Base-by-base conservation (phyloP, 2,888 invertebrate species). In the Cantharis nigra region DNA sequence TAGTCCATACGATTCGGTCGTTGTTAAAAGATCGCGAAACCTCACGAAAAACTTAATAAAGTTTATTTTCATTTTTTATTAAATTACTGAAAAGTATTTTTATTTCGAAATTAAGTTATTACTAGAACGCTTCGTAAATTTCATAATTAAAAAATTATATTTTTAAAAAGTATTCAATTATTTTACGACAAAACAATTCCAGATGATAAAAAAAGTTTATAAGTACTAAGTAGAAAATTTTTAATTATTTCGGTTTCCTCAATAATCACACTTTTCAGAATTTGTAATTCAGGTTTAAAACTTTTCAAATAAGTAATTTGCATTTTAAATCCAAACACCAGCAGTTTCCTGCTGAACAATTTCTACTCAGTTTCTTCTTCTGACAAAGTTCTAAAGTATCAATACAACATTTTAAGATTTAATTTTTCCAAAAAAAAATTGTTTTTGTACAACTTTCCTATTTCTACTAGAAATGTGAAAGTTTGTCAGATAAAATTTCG, bases 21-120 rank as follows among this genome's bases (percentile, higher is more conserved):
- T 28, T 75, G 69, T 69, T 69, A 33, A 78, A 81, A 71, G 78
- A 77, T 80, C 79, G 79, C 79, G 78, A 49, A 81, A 71, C 75
- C 72, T 80, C 79, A 78, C 79, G 78, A 49, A 78, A 77, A 78
- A 65, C 75, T 79, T 75, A 26, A 11, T 3, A 74, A 33, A 33
- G 33, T 33, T 33, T 33, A 26, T 26, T 26, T 26, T 26, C 26
- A 26, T 9, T 7, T 9, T 26, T 26, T 26, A 26, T 26, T 9
- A 13, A 13, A 33, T 33, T 33, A 3, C 4, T 3, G 1, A 11
- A 10, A 13, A 13, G 13, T 13, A 33, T 33, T 13, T 11, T 13
- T 33, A 33, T 13, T 33, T 33, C 9, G 7, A 18, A 65, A 65
- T 20, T 73, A 14, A 69, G n/a, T 73, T 26, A 26, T 26, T 26